These are phyloP conservation scores for Anguilla rostrata DNA, from an alignment of 2,113 vertebrate species.

Conservation along the genomic window DNA sequence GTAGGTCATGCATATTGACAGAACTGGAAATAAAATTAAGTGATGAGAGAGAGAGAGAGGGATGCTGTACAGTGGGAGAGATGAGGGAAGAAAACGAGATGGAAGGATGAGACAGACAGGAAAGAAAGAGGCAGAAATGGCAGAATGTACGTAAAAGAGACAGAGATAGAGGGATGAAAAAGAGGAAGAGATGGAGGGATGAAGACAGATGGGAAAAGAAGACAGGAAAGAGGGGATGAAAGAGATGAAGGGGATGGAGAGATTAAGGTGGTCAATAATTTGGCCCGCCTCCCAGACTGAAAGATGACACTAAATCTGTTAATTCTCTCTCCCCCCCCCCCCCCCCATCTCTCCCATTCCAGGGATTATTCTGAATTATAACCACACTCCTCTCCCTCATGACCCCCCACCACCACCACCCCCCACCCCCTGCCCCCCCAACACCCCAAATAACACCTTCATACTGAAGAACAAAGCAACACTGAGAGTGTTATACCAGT, in stretches of 20 bases:
- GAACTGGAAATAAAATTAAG: neutral
- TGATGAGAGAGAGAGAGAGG: neutral
- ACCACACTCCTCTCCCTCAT: neutral
- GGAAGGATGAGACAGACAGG: too few relatives aligned
- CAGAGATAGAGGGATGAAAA: neutral
- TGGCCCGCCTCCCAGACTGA: slow-evolving; percentile 68
- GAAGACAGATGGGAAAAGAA: slow-evolving; percentile 25
- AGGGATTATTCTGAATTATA: neutral
- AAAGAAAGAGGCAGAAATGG: too few relatives aligned
- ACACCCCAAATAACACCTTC: too few relatives aligned
- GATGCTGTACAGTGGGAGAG: neutral
- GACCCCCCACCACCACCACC: too few relatives aligned
- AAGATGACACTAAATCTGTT: slow-evolving; percentile 76
- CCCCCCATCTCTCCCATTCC: neutral
- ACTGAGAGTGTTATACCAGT: too few relatives aligned
- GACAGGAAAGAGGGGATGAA: neutral
- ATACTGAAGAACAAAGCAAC: too few relatives aligned
- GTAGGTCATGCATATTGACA: too few relatives aligned
- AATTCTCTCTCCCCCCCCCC: slow-evolving; percentile 41
- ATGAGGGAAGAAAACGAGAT: neutral
- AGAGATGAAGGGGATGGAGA: slow-evolving; percentile 53
- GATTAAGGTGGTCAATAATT: slow-evolving; percentile 71
- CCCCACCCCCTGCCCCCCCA: too few relatives aligned
- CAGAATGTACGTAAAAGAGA: neutral
- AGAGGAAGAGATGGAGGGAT: slow-evolving; percentile 34